Evolutionary conservation across 2,888 invertebrate genomes (phyloP), one percentile per base, ranked within the genome.

Genomic region (Folsomia manolachei): DNA sequence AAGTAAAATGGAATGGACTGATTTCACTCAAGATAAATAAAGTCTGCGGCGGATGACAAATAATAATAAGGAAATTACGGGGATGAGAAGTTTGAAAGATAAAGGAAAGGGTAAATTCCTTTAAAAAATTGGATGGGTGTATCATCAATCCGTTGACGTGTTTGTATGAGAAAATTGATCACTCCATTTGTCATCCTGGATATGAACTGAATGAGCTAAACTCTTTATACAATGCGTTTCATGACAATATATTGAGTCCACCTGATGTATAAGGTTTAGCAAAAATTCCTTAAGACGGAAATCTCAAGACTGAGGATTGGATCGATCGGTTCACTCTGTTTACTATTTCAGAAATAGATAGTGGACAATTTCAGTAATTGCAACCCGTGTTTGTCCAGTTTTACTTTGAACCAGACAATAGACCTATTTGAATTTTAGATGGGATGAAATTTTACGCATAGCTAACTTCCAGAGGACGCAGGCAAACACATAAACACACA

Each of bases 1-100:
- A n/a, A 56, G 21, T 14, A n/a, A 56, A n/a, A 7, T 14, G n/a
- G n/a, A 7, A 14, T 56, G 21, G 21, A 56, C 7, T 56, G 56
- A 56, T 56, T 56, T 56, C 18, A 56, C 19, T n/a, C 56, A n/a
- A 56, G 56, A 56, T 56, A 56, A n/a, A 56, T 7, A 56, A 39
- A 39, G 39, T 39, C 39, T 39, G 39, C 39, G 39, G 39, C 14
- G 39, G 14, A 39, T 39, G 39, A 39, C 39, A 39, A 39, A 39
- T 39, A 39, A 39, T 39, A 39, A 39, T 39, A 39, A 39, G 39
- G 39, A 39, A 39, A 39, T 39, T 39, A 39, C 39, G 14, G 39
- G 39, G 14, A 4, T 4, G 39, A 39, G 39, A 39, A 9, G 39
- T 39, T 39, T 39, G 39, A 14, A 39, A 9, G 39, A 14, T 9